A percentile compares a stretch with the other conserved stretches of the same genome.
Conservation (phyloP, 1,140 invertebrate genomes). For the Tribolium madens region DNA sequence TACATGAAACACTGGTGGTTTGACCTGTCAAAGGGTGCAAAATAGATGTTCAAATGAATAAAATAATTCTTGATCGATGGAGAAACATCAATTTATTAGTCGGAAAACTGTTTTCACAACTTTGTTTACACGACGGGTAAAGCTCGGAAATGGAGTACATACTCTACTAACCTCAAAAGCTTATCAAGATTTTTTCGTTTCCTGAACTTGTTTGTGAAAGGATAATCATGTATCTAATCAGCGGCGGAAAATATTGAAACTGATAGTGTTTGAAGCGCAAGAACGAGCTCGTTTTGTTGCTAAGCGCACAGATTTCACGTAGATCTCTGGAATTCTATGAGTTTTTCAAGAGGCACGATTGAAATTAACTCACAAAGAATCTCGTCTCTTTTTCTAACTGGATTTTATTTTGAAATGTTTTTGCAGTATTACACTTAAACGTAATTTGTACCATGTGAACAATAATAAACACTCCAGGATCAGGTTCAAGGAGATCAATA, state of each 20-base stretch:
- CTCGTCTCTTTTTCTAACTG: too few relatives aligned
- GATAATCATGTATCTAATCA: slow-evolving; percentile 24
- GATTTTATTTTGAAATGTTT: too few relatives aligned
- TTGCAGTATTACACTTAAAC: too few relatives aligned
- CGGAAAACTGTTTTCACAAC: slow-evolving; percentile 11
- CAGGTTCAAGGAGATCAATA: too few relatives aligned
- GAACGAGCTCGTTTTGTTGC: background rate
- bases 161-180: slow-evolving; percentile 17
- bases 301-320: background rate
- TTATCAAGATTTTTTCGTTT: slow-evolving; percentile 21
- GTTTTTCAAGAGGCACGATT: too few relatives aligned
- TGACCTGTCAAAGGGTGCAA: slow-evolving; percentile 8
- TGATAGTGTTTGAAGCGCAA: background rate
- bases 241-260: slow-evolving; percentile 11
- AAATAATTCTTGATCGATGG: background rate
- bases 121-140: slow-evolving; percentile 6
- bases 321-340: background rate
- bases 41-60: background rate
- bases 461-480: too few relatives aligned
- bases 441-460: too few relatives aligned
- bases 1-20: slow-evolving; percentile 2
- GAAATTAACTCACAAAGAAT: too few relatives aligned
- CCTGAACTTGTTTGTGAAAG: slow-evolving; percentile 12
- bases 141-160: background rate
- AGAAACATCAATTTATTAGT: slow-evolving; percentile 6